These are phyloP conservation scores for Aplysina aerophoba DNA, from an alignment of 37 sponge, comb jelly and placozoan species.

Conservation along the genomic window DNA sequence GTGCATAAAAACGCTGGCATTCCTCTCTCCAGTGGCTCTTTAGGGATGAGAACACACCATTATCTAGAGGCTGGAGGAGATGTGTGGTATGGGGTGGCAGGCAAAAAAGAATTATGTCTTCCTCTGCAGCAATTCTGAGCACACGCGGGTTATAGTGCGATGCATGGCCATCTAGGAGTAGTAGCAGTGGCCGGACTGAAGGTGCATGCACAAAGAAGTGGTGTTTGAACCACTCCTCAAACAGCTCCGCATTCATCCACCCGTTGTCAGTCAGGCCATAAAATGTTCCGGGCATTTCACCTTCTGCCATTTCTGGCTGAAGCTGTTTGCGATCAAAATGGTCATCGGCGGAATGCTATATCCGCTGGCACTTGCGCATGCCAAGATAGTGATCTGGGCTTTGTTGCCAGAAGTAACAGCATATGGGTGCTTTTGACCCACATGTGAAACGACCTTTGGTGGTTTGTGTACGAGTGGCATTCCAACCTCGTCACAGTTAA, in stretches of 20 bases:
- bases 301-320: neutral
- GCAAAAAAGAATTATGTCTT: constrained; percentile 38
- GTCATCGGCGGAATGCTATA: constrained; percentile 54
- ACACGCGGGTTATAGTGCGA: constrained; percentile 47
- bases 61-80: constrained; percentile 71
- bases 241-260: constrained; percentile 53
- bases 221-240: constrained; percentile 50
- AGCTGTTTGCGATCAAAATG: constrained; percentile 45
- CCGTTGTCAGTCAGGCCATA: constrained; percentile 61
- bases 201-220: constrained; percentile 54
- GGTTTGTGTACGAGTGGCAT: constrained; percentile 32
- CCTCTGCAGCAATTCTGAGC: constrained; percentile 51
- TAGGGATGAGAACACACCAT: constrained; percentile 49
- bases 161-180: constrained; percentile 78
- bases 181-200: constrained; percentile 43
- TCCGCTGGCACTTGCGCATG: constrained; percentile 53
- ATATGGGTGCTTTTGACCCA: constrained; percentile 7
- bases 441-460: constrained; percentile 14
- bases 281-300: constrained; percentile 62
- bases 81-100: constrained; percentile 77
- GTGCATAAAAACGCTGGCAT: constrained; percentile 28
- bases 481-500: constrained; percentile 51
- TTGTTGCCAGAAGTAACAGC: constrained; percentile 25
- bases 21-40: constrained; percentile 51
- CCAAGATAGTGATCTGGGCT: constrained; percentile 65